Evolutionary conservation across 2,113 vertebrate species (phyloP), one percentile per base, ranked within the genome.

Genomic region (Willisornis vidua): DNA sequence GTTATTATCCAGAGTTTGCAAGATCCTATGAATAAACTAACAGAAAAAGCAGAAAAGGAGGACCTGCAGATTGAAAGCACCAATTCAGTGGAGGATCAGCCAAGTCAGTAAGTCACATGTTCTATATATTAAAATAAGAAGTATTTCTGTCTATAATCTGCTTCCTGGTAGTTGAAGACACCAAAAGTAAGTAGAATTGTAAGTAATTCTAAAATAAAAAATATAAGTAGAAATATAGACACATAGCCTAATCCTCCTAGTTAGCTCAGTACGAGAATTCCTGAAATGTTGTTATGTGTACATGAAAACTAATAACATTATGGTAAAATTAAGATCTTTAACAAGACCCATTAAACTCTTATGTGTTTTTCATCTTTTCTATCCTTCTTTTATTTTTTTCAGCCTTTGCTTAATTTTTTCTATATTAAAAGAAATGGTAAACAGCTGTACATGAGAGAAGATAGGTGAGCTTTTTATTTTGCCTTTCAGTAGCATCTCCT

Each of bases 1-100:
- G 41, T 90, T 77, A 3, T 78, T 55, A 82, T 95, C 68, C 96
- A 99, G 98, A 98, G 98, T 31, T 98, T 98, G 90, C 98, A 99
- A 95, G 98, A 98, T 74, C 98, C 98, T 28, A 91, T 97, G 89
- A 98, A 98, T 68, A 99, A 99, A 90, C 93, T 96, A 63, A 96
- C 98, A 51, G 98, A 98, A 92, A 98, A 97, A 91, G 96, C 96
- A 65, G 96, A 97, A 25, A 99, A 98, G 96, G 99, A 98, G 41
- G 97, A 97, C 52, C 80, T 25, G 19, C 96, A 94, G 76, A 82
- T 39, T 29, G 96, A 97, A 10, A 97, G 87, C 10, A 93, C 51
- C 22, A 96, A 94, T 78, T 93, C 91, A 26, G 19, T 37, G 19
- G 73, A 87, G 51, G 97, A 97, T 80, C 90, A 97, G 66, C 98